A percentile compares a stretch with the other conserved stretches of the same genome.
These are phyloP conservation scores for Rhinolophus ferrumequinum DNA, from an alignment of 2,113 vertebrate species.

Conservation along the genomic window DNA sequence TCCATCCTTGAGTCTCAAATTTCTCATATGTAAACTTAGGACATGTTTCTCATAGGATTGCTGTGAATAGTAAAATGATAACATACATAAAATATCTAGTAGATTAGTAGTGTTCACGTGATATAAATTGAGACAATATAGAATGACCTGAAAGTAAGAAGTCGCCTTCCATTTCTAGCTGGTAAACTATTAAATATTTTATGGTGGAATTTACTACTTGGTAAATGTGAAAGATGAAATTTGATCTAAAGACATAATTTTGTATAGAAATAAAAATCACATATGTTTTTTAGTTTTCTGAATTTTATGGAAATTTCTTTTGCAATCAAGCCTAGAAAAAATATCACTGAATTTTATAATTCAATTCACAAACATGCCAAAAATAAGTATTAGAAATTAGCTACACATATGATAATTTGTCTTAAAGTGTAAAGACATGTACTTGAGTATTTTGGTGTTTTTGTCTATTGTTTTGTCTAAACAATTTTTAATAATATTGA, in stretches of 20 bases:
- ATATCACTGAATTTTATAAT: conserved; percentile 1
- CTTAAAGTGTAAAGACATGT: neutral
- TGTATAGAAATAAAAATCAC: neutral
- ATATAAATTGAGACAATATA: neutral
- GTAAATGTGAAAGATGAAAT: neutral
- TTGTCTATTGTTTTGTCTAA: neutral
- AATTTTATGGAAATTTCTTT: conserved; percentile 13
- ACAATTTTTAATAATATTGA: neutral
- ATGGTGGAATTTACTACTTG: neutral
- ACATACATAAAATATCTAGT: neutral
- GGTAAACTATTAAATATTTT: neutral
- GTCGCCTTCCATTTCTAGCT: neutral
- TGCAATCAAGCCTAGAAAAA: neutral
- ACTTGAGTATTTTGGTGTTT: neutral
- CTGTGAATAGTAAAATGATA: neutral
- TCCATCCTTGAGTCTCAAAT: neutral
- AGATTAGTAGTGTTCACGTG: neutral
- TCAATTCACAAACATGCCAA: neutral
- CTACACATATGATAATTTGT: neutral
- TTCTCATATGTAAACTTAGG: neutral
- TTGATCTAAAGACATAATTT: neutral
- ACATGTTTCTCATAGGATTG: neutral
- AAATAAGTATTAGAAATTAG: neutral
- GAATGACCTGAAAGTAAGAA: neutral
- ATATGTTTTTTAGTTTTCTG: neutral